A percentile compares a stretch with the other conserved stretches of the same genome.
Conservation (phyloP, 2,797 vertebrate genomes). For the Phrynocephalus vlangalii region DNA sequence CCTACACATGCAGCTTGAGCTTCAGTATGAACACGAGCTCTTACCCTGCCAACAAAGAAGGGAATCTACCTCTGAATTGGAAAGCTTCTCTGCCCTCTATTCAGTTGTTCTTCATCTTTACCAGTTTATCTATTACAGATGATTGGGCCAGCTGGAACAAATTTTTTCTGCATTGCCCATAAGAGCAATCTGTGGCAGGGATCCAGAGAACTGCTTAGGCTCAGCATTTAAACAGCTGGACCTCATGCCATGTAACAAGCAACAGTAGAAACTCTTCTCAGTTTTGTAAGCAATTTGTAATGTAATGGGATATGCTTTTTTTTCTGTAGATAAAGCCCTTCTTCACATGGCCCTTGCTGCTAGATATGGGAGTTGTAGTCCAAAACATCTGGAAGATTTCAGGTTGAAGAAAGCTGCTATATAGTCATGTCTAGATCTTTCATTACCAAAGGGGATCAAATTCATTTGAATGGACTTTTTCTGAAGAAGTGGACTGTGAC, state of each 20-base stretch:
- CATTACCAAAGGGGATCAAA: not conserved
- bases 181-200: not conserved
- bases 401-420: not conserved
- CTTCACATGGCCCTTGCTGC: not conserved
- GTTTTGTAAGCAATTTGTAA: not conserved
- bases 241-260: not conserved
- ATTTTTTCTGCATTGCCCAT: not conserved
- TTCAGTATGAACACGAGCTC: conserved; percentile 32
- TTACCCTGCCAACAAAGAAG: not conserved
- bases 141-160: not conserved
- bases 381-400: not conserved
- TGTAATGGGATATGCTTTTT: not conserved
- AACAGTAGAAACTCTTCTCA: not conserved
- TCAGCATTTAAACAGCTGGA: not conserved
- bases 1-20: conserved; percentile 42
- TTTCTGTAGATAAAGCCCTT: not conserved
- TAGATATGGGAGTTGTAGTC: not conserved
- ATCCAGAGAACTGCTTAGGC: not conserved
- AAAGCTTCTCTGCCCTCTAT: conserved; percentile 25
- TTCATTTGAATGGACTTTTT: no score
- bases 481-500: no score
- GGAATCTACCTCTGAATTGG: conserved; percentile 6
- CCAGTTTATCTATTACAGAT: conserved; percentile 14
- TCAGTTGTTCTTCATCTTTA: not conserved
- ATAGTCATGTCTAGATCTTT: not conserved